Percentiles rank a stretch among this genome's conserved stretches.
These are phyloP conservation scores for Petrocephalus zakoni DNA, from an alignment of 2,113 vertebrate species.

Conservation along the genomic window DNA sequence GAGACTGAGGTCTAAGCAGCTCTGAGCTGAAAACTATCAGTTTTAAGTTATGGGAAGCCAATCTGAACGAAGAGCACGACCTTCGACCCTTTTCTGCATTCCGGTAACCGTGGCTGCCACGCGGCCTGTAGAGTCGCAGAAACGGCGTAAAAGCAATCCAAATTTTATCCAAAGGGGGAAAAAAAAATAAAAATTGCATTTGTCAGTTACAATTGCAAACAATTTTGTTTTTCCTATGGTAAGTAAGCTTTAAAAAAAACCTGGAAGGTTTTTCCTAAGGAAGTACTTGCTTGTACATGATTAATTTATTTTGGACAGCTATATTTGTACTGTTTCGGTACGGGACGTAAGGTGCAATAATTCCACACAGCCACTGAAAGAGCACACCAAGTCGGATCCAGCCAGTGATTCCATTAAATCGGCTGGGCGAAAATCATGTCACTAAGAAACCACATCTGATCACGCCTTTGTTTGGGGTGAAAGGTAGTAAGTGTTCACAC, in stretches of 20 bases:
- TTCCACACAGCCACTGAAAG: conserved; percentile 19
- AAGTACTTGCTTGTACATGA: neutral
- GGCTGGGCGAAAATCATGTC: conserved; percentile 61
- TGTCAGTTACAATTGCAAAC: neutral
- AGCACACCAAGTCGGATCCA: conserved; percentile 29
- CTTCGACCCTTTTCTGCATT: neutral
- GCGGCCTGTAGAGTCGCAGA: neutral
- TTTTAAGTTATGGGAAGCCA: conserved; percentile 6
- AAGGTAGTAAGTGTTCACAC: conserved; percentile 85
- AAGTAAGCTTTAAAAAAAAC: neutral
- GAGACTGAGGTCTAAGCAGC: neutral
- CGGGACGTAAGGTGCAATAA: neutral
- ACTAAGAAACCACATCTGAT: conserved; percentile 84
- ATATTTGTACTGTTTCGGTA: neutral
- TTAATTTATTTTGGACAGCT: neutral
- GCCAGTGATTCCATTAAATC: conserved; percentile 36
- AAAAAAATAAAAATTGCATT: neutral
- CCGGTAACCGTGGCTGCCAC: neutral
- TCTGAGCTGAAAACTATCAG: neutral
- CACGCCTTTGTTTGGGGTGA: conserved; percentile 82
- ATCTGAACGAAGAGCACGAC: neutral
- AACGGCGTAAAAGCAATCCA: neutral
- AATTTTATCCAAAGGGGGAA: neutral
- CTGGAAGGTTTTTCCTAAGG: neutral
- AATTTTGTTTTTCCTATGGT: neutral